Evolutionary conservation across 2,113 vertebrate genomes (phyloP).

Genomic region (Brienomyrus brachyistius): DNA sequence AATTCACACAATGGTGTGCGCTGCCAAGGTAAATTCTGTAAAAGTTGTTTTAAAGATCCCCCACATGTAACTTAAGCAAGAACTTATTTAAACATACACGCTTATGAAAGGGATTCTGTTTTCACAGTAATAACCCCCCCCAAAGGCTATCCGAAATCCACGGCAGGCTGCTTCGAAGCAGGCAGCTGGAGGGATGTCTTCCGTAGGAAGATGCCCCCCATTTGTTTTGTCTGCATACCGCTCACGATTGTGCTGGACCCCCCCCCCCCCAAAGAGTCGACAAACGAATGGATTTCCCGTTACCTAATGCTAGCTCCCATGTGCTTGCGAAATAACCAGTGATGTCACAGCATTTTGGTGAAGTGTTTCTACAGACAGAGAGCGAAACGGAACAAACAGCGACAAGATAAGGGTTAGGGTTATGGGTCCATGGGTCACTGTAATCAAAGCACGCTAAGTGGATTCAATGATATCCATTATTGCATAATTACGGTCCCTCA

Average conservation of each 20-base stretch:
- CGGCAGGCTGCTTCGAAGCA: background rate
- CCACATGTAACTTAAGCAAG: background rate
- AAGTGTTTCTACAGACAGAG: background rate
- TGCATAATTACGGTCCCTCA: background rate
- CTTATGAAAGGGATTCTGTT: conserved; percentile 1
- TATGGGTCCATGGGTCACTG: background rate
- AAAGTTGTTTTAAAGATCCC: background rate
- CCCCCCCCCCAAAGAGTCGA: background rate
- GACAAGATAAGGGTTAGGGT: background rate
- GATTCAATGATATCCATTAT: background rate
- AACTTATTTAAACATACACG: background rate
- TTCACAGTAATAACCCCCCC: background rate
- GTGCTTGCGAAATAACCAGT: background rate
- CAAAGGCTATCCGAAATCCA: background rate
- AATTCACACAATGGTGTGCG: background rate
- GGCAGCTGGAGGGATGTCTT: background rate
- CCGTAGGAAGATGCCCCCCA: background rate
- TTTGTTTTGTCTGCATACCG: background rate
- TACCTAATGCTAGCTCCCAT: background rate
- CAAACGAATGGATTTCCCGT: background rate
- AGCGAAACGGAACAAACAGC: background rate
- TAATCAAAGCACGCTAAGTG: background rate
- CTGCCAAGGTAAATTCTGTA: background rate
- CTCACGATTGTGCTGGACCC: background rate
- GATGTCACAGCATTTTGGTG: background rate